Evolutionary conservation across 1,140 invertebrate genomes (phyloP), one percentile per base, ranked within the genome.

Genomic region (Zaprionus nigranus): DNA sequence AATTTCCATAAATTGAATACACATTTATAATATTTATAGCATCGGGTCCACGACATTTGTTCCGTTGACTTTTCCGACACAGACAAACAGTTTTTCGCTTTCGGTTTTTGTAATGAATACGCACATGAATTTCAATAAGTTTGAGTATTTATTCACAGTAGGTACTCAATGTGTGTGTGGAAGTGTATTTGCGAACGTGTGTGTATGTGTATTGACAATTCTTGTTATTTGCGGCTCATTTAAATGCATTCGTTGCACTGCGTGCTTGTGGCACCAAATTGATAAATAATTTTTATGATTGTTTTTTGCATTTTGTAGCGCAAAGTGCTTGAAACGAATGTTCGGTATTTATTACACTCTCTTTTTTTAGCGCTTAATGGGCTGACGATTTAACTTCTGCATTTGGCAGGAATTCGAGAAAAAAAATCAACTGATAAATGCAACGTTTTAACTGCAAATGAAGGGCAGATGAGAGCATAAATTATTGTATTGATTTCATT

Each of bases 201-300:
- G 34, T 40, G 51, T 28, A 9, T 11, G 46, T 24, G 22, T 20
- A 54, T 63, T 75, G 49, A 40, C 66, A 63, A 51, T 69, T 69
- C 30, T 58, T 76, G 46, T 71, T 76, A 53, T 65, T 76, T 72
- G 73, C 74, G 66, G 62, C 66, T 65, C 67, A 66, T 72, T 76
- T 72, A 57, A 76, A 76, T 76, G 69, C 68, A 59, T 54, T 70
- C 38, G n/a, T 28, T 61, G 66, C 51, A 54, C 58, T 62, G 67
- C 53, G 40, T 75, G 73, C 67, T 60, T 70, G 54, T 75, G 73
- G 67, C 73, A 53, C 60, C n/a, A 22, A 49, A 60, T 63, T 64
- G 67, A 75, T 75, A 75, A 75, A 75, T 61, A 75, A 34, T 40
- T 71, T 71, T 59, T 71, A 71, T 64, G 64, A 20, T 51, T 24